Evolutionary conservation across 2,888 invertebrate species (phyloP).

Genomic region (Nomada goodeniana): DNA sequence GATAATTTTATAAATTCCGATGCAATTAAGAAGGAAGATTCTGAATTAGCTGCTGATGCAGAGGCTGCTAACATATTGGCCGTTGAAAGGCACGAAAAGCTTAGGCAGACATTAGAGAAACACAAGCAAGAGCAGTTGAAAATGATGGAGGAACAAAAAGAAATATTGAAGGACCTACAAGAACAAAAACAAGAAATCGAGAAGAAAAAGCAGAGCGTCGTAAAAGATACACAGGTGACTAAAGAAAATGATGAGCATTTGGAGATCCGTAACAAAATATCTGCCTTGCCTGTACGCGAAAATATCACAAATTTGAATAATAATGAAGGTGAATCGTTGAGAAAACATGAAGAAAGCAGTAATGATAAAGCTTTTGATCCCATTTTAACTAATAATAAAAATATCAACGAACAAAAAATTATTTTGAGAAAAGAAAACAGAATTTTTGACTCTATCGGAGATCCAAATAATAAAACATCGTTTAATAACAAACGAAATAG

Average conservation of each 20-base stretch:
- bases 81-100: conserved; percentile 80
- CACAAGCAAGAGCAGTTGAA: conserved; percentile 89
- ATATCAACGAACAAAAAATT: not conserved
- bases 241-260: conserved; percentile 41
- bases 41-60: conserved; percentile 84
- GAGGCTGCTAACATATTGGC: conserved; percentile 78
- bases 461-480: not conserved
- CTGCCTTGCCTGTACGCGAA: conserved; percentile 62
- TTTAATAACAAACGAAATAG: conserved; percentile 4
- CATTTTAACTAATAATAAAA: conserved; percentile 6
- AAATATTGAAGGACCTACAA: conserved; percentile 87
- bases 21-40: conserved; percentile 84
- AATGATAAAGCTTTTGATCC: conserved; percentile 1
- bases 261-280: conserved; percentile 11
- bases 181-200: conserved; percentile 86
- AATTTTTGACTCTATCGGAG: conserved; percentile 2
- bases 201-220: conserved; percentile 69
- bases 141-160: conserved; percentile 88
- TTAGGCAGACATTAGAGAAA: conserved; percentile 86
- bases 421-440: not conserved
- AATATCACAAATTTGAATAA: conserved; percentile 12
- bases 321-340: conserved; percentile 42
- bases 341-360: conserved; percentile 56
- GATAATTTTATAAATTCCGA: conserved; percentile 81
- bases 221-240: conserved; percentile 52